These are phyloP conservation scores for Scaptomyza montana DNA, from an alignment of 1,140 invertebrate species.

Conservation along the genomic window DNA sequence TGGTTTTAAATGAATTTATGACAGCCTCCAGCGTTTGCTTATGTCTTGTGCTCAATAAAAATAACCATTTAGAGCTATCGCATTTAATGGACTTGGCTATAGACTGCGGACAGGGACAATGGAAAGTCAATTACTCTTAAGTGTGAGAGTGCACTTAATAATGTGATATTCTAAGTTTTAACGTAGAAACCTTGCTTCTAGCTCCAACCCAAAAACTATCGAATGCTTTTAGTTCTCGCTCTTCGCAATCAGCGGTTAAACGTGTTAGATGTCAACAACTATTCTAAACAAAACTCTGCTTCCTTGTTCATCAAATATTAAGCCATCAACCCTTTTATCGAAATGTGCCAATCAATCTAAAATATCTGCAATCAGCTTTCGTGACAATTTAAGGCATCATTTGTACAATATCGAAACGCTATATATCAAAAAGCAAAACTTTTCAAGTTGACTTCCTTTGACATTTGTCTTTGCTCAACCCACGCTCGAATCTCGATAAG, in stretches of 20 bases:
- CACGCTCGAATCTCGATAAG: not conserved
- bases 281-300: too few species aligned
- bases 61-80: constrained; percentile 8
- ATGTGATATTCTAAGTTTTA: too few species aligned
- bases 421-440: not conserved
- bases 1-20: constrained; percentile 65
- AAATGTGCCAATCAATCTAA: too few species aligned
- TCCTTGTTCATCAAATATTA: too few species aligned
- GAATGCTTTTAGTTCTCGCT: too few species aligned
- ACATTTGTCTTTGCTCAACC: not conserved
- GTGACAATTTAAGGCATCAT: not conserved
- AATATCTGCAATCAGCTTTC: not conserved
- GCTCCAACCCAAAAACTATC: too few species aligned
- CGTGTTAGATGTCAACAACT: too few species aligned
- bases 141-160: not conserved
- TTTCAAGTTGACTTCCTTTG: not conserved
- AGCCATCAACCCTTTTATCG: too few species aligned
- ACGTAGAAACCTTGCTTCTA: not conserved
- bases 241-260: too few species aligned
- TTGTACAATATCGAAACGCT: not conserved
- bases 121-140: not conserved
- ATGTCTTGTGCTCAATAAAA: constrained; percentile 36
- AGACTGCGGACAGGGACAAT: not conserved
- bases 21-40: constrained; percentile 21
- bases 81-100: constrained; percentile 3